A percentile compares a stretch with the other conserved stretches of the same genome.
These are phyloP conservation scores for Congeria kusceri DNA, from an alignment of 2,888 invertebrate species.

Conservation along the genomic window DNA sequence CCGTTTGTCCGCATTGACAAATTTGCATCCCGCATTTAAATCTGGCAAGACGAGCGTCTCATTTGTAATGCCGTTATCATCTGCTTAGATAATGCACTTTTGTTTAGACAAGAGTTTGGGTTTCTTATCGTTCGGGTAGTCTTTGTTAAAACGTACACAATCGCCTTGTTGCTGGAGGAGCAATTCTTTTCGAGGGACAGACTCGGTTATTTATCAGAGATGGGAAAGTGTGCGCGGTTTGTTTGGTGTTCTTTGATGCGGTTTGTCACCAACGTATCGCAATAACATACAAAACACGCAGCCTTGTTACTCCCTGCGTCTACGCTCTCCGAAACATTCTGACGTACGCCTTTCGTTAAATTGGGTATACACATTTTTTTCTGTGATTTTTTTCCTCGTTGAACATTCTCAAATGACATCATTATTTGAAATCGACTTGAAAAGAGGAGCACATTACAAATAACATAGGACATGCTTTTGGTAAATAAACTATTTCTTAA, in stretches of 20 bases:
- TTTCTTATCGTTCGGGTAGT: constrained; percentile 49
- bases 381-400: no score
- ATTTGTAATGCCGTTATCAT: constrained; percentile 57
- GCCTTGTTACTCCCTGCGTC: no score
- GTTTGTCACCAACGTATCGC: constrained; percentile 30
- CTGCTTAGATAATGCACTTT: constrained; percentile 56
- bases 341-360: no score
- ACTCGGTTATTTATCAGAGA: constrained; percentile 46
- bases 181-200: constrained; percentile 17
- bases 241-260: constrained; percentile 54
- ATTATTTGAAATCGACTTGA: no score
- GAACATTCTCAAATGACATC: no score
- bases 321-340: no score
- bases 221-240: constrained; percentile 51
- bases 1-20: constrained; percentile 23
- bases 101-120: constrained; percentile 60
- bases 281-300: no score
- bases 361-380: no score
- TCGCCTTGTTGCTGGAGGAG: constrained; percentile 28
- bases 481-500: no score
- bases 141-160: constrained; percentile 44
- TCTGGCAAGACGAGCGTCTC: constrained; percentile 43
- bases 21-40: constrained; percentile 8
- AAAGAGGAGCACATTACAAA: no score
- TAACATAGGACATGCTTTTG: no score